These are phyloP conservation scores for Camponotus pennsylvanicus DNA, from an alignment of 1,140 invertebrate species.

Conservation along the genomic window DNA sequence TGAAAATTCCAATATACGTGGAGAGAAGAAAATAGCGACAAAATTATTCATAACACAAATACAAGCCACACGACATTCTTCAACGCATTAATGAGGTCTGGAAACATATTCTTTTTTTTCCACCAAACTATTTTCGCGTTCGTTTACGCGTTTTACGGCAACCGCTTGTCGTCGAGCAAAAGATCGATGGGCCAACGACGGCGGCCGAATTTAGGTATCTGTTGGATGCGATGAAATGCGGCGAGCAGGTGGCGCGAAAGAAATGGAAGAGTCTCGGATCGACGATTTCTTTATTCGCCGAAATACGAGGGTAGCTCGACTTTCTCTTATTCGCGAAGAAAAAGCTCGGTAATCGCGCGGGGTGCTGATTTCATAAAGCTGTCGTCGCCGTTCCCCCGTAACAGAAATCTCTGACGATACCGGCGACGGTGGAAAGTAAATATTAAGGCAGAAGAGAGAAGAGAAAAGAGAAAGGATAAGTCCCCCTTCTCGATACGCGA, in stretches of 20 bases:
- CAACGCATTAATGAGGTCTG: constrained; percentile 18
- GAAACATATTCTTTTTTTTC: background rate
- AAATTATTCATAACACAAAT: constrained; percentile 3
- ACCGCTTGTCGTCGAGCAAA: constrained; percentile 24
- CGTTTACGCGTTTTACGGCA: constrained; percentile 41
- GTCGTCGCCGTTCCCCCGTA: constrained; percentile 66
- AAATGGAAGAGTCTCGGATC: constrained; percentile 63
- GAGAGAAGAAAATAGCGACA: background rate
- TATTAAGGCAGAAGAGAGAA: constrained; percentile 65
- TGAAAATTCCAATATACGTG: background rate
- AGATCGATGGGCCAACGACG: constrained; percentile 46
- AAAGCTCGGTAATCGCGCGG: constrained; percentile 35
- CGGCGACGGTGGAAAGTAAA: constrained; percentile 60
- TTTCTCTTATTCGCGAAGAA: constrained; percentile 63
- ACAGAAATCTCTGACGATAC: constrained; percentile 55
- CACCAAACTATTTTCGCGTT: background rate
- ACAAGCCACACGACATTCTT: background rate
- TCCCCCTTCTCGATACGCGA: background rate
- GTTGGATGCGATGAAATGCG: constrained; percentile 49
- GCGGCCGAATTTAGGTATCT: constrained; percentile 48
- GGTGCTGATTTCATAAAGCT: constrained; percentile 74
- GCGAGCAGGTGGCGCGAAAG: constrained; percentile 55
- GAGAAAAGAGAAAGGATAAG: constrained; percentile 44
- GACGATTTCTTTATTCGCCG: constrained; percentile 67
- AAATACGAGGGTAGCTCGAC: constrained; percentile 42